Percentiles rank a stretch among this genome's conserved stretches.
Conservation (phyloP, 2,888 invertebrate genomes). For the Sphaeridia pumilis region DNA sequence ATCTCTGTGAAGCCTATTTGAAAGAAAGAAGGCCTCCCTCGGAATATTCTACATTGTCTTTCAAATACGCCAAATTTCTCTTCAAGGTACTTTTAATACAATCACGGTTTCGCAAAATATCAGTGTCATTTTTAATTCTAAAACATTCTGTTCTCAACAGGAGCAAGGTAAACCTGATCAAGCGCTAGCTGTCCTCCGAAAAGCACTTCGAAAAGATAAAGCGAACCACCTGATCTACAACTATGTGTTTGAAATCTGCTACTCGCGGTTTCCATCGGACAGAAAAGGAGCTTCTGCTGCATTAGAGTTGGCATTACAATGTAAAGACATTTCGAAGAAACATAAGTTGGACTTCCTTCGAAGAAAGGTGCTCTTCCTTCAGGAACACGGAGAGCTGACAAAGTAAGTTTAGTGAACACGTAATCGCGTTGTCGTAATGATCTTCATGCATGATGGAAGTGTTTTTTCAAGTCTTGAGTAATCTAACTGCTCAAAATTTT, state of each 20-base stretch:
- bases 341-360: slow-evolving; percentile 27
- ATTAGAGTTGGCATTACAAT: slow-evolving; percentile 35
- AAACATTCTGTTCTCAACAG: slow-evolving; percentile 13
- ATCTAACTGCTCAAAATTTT: neutral
- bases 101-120: neutral
- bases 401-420: slow-evolving; percentile 14
- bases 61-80: slow-evolving; percentile 44
- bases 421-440: neutral
- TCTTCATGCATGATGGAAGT: neutral
- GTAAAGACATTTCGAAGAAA: slow-evolving; percentile 34
- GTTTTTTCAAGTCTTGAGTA: too few relatives aligned
- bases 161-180: slow-evolving; percentile 39
- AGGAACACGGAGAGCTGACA: slow-evolving; percentile 33
- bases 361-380: slow-evolving; percentile 29
- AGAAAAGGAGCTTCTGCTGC: slow-evolving; percentile 37
- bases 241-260: slow-evolving; percentile 46
- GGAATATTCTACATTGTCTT: slow-evolving; percentile 41
- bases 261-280: slow-evolving; percentile 42
- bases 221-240: slow-evolving; percentile 44
- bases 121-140: neutral
- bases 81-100: slow-evolving; percentile 40
- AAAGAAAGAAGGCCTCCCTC: slow-evolving; percentile 27
- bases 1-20: slow-evolving; percentile 41
- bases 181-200: slow-evolving; percentile 41
- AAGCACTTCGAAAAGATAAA: slow-evolving; percentile 42